These are phyloP conservation scores for Mya arenaria DNA, from an alignment of 1,140 invertebrate species.

Conservation along the genomic window DNA sequence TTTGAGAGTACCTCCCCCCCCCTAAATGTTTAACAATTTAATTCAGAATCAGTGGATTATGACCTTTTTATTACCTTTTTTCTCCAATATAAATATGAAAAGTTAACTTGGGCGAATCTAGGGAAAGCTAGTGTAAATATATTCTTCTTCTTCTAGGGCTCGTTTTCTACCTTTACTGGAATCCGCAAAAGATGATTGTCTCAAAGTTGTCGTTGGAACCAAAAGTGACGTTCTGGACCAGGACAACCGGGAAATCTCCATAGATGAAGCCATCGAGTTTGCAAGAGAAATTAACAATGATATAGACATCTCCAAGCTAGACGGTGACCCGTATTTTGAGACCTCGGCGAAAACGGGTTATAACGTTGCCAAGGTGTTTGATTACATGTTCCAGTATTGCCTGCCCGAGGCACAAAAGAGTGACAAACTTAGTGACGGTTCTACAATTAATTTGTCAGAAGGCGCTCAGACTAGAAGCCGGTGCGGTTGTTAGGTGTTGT, in stretches of 20 bases:
- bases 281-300: constrained; percentile 75
- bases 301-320: constrained; percentile 63
- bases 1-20: too few relatives aligned
- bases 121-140: background rate
- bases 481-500: too few relatives aligned
- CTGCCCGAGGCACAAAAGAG: too few relatives aligned
- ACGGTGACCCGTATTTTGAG: constrained; percentile 79
- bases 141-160: constrained; percentile 68
- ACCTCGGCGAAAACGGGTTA: constrained; percentile 78
- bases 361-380: constrained; percentile 79
- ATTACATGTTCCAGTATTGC: constrained; percentile 78
- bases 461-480: too few relatives aligned
- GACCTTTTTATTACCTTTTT: too few relatives aligned
- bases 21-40: too few relatives aligned
- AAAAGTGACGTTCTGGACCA: constrained; percentile 76
- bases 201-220: constrained; percentile 80
- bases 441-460: too few relatives aligned
- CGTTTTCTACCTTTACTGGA: constrained; percentile 78
- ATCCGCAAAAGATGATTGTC: constrained; percentile 74
- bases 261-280: constrained; percentile 72
- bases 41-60: too few relatives aligned
- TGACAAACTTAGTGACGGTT: too few relatives aligned
- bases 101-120: too few relatives aligned
- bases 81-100: too few relatives aligned
- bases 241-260: constrained; percentile 66